Base-by-base conservation (phyloP, 2,797 vertebrate species). In the Margarornis squamiger region DNA sequence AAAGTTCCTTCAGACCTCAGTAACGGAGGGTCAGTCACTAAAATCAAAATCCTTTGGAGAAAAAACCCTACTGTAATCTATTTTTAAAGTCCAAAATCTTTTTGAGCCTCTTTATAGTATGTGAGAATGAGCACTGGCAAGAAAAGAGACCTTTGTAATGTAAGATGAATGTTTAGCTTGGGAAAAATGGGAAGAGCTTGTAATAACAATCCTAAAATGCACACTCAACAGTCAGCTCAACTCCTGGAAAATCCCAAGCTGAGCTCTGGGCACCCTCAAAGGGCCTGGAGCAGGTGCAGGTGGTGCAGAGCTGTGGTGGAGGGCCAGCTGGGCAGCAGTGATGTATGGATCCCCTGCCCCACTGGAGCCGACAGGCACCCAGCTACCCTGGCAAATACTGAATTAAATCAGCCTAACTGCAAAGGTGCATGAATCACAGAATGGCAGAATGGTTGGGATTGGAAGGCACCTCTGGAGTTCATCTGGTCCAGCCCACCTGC, bases 331-430 rank as follows among this genome's bases (percentile, higher is more conserved):
- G 49, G 38, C 32, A 57, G 45, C 27, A 48, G 39, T 0, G 1
- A 61, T 32, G 16, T 32, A 10, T 1, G 1, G 4, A 3, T 32
- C 5, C 43, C n/a, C 21, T 4, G 2, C 0, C 1, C 14, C 8
- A 2, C 32, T 29, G 52, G 63, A 41, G 61, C 32, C 4, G 14
- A 6, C 1, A 3, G 55, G 30, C 9, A 34, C 32, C 22, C 57
- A 29, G 30, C 10, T 27, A 30, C 26, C 3, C 15, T 4, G 38
- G 7, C 0, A 3, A 72, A 54, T 6, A 8, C 38, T 27, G 43
- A 54, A 16, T 12, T n/a, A 14, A 49, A 22, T 23, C 54, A 49
- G 29, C 22, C 46, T 14, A 2, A 61, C 23, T 3, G 17, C 27
- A 24, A 62, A 59, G 19, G 21, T 15, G 12, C 14, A 22, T 7